A percentile compares a stretch with the other conserved stretches of the same genome.
phyloP scores from a whole-genome alignment of 1,140 invertebrate species.

The Apis dorsata region DNA sequence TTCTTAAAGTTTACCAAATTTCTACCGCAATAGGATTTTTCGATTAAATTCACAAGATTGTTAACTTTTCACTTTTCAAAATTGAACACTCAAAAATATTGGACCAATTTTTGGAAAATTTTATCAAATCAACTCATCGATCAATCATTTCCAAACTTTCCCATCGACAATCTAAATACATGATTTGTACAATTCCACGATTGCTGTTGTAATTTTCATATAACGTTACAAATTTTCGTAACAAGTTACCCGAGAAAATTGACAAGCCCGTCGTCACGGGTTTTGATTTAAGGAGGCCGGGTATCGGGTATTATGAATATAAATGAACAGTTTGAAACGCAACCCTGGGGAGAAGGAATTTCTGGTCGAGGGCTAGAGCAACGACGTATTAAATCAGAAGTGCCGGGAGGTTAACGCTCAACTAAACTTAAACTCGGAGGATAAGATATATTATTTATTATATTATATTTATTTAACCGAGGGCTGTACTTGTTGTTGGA shows the following conservation, averaged over 20 bases:
- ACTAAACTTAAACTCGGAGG: slow-evolving; percentile 8
- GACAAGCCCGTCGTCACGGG: not conserved
- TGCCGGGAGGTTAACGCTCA: slow-evolving; percentile 12
- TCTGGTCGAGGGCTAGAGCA: slow-evolving; percentile 13
- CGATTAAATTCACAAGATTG: too few relatives aligned
- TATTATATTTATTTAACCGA: not conserved
- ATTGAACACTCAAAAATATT: too few relatives aligned
- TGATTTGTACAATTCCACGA: not conserved
- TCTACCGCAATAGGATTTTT: too few relatives aligned
- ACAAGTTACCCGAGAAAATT: not conserved
- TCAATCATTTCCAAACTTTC: too few relatives aligned
- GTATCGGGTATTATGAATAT: slow-evolving; percentile 41
- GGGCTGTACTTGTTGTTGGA: slow-evolving; percentile 14
- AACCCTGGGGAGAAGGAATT: slow-evolving; percentile 22
- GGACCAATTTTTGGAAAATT: too few relatives aligned
- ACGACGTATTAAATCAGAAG: slow-evolving; percentile 31
- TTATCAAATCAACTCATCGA: too few relatives aligned
- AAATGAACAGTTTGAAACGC: slow-evolving; percentile 32
- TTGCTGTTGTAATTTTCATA: not conserved
- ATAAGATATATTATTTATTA: not conserved
- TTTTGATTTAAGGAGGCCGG: slow-evolving; percentile 22
- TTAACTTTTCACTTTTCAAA: too few relatives aligned
- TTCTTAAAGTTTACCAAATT: too few relatives aligned
- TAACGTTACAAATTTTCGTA: not conserved
- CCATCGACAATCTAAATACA: too few relatives aligned